Percentiles rank a stretch among this genome's conserved stretches.
Evolutionary conservation across 2,797 vertebrate species (phyloP).

Genomic region (Sebastes vulpes): DNA sequence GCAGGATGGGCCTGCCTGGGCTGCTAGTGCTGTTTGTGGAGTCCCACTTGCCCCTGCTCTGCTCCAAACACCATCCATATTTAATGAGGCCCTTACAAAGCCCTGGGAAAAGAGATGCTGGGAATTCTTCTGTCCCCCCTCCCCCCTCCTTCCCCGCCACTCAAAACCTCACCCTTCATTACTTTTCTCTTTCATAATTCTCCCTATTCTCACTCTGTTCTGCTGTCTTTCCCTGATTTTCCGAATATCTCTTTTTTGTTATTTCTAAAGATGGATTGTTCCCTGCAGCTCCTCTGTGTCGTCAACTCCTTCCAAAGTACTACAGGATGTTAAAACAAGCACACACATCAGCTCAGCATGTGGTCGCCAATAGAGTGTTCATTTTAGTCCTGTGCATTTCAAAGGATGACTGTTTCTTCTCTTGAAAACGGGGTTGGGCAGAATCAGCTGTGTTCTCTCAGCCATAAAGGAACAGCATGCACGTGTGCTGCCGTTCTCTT

Average conservation of each 20-base stretch:
- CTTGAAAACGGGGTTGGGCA: neutral
- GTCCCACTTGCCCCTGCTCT: slow-evolving; percentile 76
- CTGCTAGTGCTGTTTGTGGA: slow-evolving; percentile 70
- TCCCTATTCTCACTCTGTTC: neutral
- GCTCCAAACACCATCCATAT: slow-evolving; percentile 82
- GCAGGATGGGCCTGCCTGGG: slow-evolving; percentile 34
- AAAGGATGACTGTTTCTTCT: neutral
- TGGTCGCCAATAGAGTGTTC: neutral
- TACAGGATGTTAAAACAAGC: neutral
- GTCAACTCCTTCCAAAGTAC: neutral
- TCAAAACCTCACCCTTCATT: slow-evolving; percentile 32
- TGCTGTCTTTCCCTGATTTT: neutral
- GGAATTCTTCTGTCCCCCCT: slow-evolving; percentile 42
- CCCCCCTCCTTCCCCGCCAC: neutral
- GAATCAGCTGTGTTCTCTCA: slow-evolving; percentile 18
- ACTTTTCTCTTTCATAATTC: slow-evolving; percentile 36
- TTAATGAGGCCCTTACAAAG: slow-evolving; percentile 82
- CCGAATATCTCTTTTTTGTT: neutral
- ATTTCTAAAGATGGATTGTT: slow-evolving; percentile 18
- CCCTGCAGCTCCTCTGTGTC: neutral
- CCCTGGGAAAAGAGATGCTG: slow-evolving; percentile 73
- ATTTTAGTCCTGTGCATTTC: slow-evolving; percentile 22
- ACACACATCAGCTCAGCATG: slow-evolving; percentile 7
- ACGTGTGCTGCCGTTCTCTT: neutral
- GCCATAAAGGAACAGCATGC: neutral